phyloP scores from a whole-genome alignment of 2,113 vertebrate genomes.

The Candoia aspera region DNA sequence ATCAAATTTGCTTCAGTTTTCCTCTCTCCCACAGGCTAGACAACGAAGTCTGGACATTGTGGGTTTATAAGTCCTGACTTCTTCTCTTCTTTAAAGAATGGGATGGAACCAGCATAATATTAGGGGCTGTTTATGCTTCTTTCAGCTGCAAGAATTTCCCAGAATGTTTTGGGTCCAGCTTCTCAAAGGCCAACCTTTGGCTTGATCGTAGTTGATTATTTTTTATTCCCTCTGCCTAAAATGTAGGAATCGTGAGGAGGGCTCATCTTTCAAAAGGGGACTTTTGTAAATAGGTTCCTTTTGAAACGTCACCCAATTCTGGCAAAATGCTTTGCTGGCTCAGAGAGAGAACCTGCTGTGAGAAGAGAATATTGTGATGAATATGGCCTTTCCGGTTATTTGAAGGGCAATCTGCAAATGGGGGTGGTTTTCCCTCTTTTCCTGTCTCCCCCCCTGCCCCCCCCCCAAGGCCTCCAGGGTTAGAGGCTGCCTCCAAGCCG shows the following conservation, averaged over 20 bases:
- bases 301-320: neutral
- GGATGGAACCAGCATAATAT: neutral
- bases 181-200: neutral
- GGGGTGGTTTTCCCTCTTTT: neutral
- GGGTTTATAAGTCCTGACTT: neutral
- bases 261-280: neutral
- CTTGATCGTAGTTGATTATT: neutral
- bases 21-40: too few relatives aligned
- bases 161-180: neutral
- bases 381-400: neutral
- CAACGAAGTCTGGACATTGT: neutral
- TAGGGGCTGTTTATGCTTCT: neutral
- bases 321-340: neutral
- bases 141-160: neutral
- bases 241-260: neutral
- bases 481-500: neutral
- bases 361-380: neutral
- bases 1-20: neutral
- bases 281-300: neutral
- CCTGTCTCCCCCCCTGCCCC: neutral
- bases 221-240: neutral
- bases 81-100: neutral
- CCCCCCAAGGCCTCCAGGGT: neutral
- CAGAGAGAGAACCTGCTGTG: neutral
- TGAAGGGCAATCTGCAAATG: neutral